Conservation (phyloP, 2,888 invertebrate genomes). For the Cenopis cana region DNA sequence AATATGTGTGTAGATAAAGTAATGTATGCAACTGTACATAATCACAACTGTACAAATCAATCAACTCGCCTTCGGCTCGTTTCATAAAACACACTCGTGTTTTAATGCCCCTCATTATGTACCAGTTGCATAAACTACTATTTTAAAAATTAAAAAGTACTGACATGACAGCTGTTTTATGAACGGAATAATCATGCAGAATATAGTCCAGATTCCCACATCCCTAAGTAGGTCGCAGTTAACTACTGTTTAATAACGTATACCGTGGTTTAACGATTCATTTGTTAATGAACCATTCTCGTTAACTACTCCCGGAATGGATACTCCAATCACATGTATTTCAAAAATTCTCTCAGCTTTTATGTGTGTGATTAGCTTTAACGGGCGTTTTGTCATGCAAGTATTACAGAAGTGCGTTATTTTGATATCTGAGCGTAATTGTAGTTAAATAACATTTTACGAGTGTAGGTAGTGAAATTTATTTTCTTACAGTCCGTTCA, state of each 20-base stretch:
- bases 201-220: background rate
- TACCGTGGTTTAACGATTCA: conserved; percentile 50
- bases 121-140: no score
- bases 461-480: no score
- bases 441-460: no score
- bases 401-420: no score
- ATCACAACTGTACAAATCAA: no score
- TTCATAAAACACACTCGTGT: no score
- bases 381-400: no score
- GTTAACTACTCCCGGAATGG: conserved; percentile 55
- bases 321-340: conserved; percentile 46
- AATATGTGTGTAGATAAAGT: no score
- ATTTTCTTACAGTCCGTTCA: background rate
- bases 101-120: no score
- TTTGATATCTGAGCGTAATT: no score
- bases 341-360: conserved; percentile 52
- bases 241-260: conserved; percentile 48
- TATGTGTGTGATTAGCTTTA: conserved; percentile 52
- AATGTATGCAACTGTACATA: no score
- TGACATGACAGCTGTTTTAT: background rate
- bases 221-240: background rate
- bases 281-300: conserved; percentile 52
- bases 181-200: background rate
- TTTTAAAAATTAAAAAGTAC: background rate
- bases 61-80: no score